These are phyloP conservation scores for Oscheius sp. DNA, from an alignment of 1,140 invertebrate genomes.

Conservation along the genomic window DNA sequence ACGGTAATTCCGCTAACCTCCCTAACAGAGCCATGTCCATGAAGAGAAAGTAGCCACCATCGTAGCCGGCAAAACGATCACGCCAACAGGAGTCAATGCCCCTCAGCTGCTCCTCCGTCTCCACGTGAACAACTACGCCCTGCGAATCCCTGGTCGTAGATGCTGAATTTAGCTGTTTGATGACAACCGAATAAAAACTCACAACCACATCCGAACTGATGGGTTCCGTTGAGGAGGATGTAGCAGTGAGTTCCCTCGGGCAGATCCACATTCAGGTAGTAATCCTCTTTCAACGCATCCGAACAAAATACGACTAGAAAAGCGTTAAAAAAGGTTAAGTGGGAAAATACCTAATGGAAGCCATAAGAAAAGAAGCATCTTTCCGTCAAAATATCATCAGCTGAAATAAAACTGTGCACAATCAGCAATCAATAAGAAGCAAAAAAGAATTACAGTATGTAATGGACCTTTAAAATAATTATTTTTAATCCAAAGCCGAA, in stretches of 20 bases:
- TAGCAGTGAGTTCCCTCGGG: constrained; percentile 4
- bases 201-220: constrained; percentile 31
- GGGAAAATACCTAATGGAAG: too few species aligned
- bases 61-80: not conserved
- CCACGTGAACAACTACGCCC: not conserved
- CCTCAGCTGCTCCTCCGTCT: not conserved
- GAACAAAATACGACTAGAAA: too few species aligned
- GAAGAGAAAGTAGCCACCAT: not conserved
- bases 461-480: too few species aligned
- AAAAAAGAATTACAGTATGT: too few species aligned
- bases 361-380: too few species aligned
- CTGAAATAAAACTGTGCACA: too few species aligned
- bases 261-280: not conserved
- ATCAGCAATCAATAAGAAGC: too few species aligned
- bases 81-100: constrained; percentile 7
- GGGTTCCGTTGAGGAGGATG: constrained; percentile 26
- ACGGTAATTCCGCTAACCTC: not conserved
- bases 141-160: not conserved
- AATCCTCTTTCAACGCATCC: constrained; percentile 7
- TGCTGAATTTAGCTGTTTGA: not conserved
- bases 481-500: too few species aligned
- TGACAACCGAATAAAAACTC: not conserved
- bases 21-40: not conserved
- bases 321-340: too few species aligned
- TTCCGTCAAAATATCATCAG: too few species aligned